Base-by-base conservation (phyloP, 2,888 invertebrate species). In the Drosophila testacea region DNA sequence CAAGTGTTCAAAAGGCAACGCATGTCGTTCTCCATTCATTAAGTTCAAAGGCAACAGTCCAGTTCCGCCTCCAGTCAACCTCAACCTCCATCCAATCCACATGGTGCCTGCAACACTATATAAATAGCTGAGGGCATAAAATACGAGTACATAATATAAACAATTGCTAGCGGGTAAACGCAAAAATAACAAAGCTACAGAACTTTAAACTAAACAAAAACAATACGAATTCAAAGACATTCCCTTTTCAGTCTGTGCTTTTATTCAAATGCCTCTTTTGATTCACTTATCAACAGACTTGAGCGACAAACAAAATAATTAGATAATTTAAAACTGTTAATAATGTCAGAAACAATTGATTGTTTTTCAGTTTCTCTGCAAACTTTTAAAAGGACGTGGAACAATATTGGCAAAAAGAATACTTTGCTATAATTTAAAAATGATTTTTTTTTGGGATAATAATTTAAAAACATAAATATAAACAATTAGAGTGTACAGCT, bases 41-140 rank as follows among this genome's bases (percentile, higher is more conserved):
- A 4, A 51, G 6, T 38, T 28, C 62, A 6, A 9, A 6, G n/a
- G 60, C 34, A 44, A 34, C 48, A 42, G 13, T 32, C 27, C 5
- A 30, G 48, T 48, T 32, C 47, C 47, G 13, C 47, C 47, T 7
- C 13, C 34, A 48, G 11, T 2, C 34, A 50, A 36, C 34, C 22
- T 11, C 34, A 48, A 27, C 39, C 54, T 28, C 41, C 44, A 38
- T 28, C 34, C 7, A 13, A 13, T 22, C 5, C 36, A 60, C 46
- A 52, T 57, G 42, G 47, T 52, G 51, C 57, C 42, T 10, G 42
- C 42, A 22, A 11, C 42, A 42, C 47, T 56, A 51, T 63, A 60
- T 50, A 73, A 69, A 73, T 73, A 75, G 55, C 59, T 30, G 41
- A 41, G 50, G 22, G 55, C 59, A 59, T 69, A 39, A 56, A 48